Conservation (phyloP, 1,140 invertebrate genomes). For the Holcopasites calliopsidis region DNA sequence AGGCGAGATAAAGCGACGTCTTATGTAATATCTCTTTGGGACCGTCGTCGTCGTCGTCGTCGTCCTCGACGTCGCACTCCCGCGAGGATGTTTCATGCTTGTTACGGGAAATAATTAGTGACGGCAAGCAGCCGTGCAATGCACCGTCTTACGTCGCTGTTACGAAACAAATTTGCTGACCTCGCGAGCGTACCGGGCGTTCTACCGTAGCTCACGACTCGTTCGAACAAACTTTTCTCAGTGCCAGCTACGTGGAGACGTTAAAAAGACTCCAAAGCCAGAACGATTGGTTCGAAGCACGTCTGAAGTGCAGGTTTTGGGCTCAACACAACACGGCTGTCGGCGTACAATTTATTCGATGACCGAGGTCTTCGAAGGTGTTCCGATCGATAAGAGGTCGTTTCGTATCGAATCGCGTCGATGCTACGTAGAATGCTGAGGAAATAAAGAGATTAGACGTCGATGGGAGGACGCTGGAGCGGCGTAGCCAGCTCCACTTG, state of each 20-base stretch:
- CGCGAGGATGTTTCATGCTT: slow-evolving; percentile 54
- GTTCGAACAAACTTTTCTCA: neutral
- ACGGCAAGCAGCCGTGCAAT: slow-evolving; percentile 14
- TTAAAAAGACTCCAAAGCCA: too few relatives aligned
- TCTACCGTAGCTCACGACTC: neutral
- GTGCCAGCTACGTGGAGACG: too few relatives aligned
- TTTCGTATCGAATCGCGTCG: too few relatives aligned
- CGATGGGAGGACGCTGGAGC: neutral
- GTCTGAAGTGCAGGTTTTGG: too few relatives aligned
- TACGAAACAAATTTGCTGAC: slow-evolving; percentile 53
- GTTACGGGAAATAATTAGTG: slow-evolving; percentile 66
- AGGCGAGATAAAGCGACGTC: neutral
- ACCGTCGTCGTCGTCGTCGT: neutral
- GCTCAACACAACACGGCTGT: too few relatives aligned
- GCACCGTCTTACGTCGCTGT: slow-evolving; percentile 10
- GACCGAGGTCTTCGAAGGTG: too few relatives aligned
- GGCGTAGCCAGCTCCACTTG: too few relatives aligned
- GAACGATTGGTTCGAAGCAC: too few relatives aligned
- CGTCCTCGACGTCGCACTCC: too few relatives aligned
- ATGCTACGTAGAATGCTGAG: neutral
- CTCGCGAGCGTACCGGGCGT: neutral
- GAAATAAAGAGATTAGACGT: slow-evolving; percentile 13
- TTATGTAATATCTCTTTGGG: slow-evolving; percentile 34
- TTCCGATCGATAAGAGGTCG: too few relatives aligned
- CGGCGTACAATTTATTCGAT: too few relatives aligned